Base-by-base conservation (phyloP, 2,113 vertebrate genomes). In the Ceyx melanurus region DNA sequence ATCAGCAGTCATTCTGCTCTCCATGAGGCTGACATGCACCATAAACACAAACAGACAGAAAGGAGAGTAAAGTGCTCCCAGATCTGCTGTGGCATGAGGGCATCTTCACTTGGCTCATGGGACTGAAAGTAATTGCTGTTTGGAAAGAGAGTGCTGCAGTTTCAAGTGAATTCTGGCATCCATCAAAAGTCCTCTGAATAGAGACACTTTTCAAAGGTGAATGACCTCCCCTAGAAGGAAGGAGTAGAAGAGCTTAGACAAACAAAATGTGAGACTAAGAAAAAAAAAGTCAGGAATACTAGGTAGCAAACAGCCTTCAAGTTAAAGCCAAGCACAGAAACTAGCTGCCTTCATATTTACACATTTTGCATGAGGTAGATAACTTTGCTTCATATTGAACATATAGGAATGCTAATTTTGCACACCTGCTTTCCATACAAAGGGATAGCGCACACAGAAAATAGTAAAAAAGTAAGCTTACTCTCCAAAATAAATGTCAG, bases 161-260 rank as follows among this genome's bases (percentile, higher is more conserved):
- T 57, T 78, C 33, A 40, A 78, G 82, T 64, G 57, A 88, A n/a
- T 86, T 83, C 43, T 51, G 33, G 20, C 81, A 84, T 33, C 57
- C 42, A 9, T 45, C 31, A 12, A 8, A 88, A 94, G 65, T 13
- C n/a, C n/a, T 65, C 70, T 72, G 58, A 37, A 45, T 10, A 57
- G 35, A 92, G 26, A 21, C 51, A 25, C 25, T 91, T 91, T 88
- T 56, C 67, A 53, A 76, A 83, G 66, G 72, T 51, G 45, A 88
- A 51, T 5, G 15, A 82, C 91, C 76, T 90, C 46, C 11, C 31
- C 54, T 23, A 29, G 74, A 42, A 82, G 20, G 42, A 70, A 90
- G 86, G 86, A 76, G 62, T 48, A 67, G 64, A 85, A 94, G 66
- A 64, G 57, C 68, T 91, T 92, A 37, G 78, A 10, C 67, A 93